Base-by-base conservation (phyloP, 2,888 invertebrate genomes). In the Orchestes rusci region DNA sequence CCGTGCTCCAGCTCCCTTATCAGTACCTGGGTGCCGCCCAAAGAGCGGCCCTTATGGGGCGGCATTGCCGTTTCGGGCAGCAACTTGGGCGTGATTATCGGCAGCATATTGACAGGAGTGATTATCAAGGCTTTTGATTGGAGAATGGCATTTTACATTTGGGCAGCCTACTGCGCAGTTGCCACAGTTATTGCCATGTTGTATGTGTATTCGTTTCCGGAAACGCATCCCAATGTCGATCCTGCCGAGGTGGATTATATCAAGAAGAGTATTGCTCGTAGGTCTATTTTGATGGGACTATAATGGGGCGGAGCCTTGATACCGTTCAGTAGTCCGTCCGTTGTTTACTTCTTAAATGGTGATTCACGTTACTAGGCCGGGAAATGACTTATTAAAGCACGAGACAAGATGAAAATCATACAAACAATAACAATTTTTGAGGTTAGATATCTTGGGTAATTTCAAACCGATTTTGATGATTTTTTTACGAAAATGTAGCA, bases 11-110 rank as follows among this genome's bases (percentile, higher is more conserved):
- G 55, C 0, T 46, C 56, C 2, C 43, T 57, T 2, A 68, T 89
- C 3, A 82, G 87, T 0, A 75, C 82, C 54, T 89, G 89, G 89
- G 81, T 84, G 0, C 86, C 87, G 0, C 69, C 80, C 1, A 76
- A 77, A 1, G 86, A 88, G 58, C 72, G 88, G 51, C 82, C 83
- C 7, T 75, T 80, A 43, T 74, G 88, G 62, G 85, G 86, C 0
- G 81, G 87, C 0, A 61, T 88, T 20, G 83, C 86, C 0, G 83
- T 84, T 55, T 82, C 86, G 1, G 87, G 86, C 1, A 81, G 82
- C 1, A 82, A 82, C 62, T 75, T 81, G 37, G 79, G 79, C 28
- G 79, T 78, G 1, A 76, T 82, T 3, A 67, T 79, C 37, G 78
- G 80, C 1, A 79, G 75, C 34, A 63, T 74, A 0, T 45, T 84